Evolutionary conservation across 2,888 invertebrate genomes (phyloP), one percentile per base, ranked within the genome.

Genomic region (Pheosia gnoma): DNA sequence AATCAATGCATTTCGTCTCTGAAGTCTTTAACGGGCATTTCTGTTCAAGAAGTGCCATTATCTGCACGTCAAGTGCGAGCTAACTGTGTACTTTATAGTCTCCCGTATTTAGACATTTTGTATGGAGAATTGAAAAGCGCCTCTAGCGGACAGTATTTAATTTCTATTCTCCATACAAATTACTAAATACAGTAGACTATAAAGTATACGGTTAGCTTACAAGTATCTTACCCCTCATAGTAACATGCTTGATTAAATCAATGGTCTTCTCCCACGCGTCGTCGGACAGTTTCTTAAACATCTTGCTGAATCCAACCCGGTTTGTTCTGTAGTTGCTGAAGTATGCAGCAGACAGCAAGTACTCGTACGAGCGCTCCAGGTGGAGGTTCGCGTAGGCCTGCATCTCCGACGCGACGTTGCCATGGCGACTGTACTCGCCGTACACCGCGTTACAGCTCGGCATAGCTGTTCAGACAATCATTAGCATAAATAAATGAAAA

Each of bases 311-410:
- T 4, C 97, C 97, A 37, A 94, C 95, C 43, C 97, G 94, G 88
- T 97, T 96, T 41, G 95, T 95, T 81, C 96, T 95, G 84, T 96
- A 97, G 78, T 96, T 96, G 77, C 96, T 96, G 87, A 96, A 97
- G 85, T 96, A 95, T 0, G 97, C 95, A 0, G 97, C 94, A 84
- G 97, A 94, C 3, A 97, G 88, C 9, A 97, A 91, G 76, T 96
- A 97, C 67, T 97, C 96, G 78, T 95, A 97, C 0, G 97, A 97
- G n/a, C 95, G 93, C 60, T 94, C 94, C 43, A 97, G 89, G 73
- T 97, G 96, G 2, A 95, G 87, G 77, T 95, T 96, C 54, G 94
- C 95, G 80, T 95, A 96, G 59, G 80, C 95, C 84, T 79, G 90
- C 66, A 94, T 75, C 61, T 93, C 91, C 0, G 72, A 77, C 0